A percentile compares a stretch with the other conserved stretches of the same genome.
Conservation (phyloP, 2,888 invertebrate species). For the Cancer borealis region DNA sequence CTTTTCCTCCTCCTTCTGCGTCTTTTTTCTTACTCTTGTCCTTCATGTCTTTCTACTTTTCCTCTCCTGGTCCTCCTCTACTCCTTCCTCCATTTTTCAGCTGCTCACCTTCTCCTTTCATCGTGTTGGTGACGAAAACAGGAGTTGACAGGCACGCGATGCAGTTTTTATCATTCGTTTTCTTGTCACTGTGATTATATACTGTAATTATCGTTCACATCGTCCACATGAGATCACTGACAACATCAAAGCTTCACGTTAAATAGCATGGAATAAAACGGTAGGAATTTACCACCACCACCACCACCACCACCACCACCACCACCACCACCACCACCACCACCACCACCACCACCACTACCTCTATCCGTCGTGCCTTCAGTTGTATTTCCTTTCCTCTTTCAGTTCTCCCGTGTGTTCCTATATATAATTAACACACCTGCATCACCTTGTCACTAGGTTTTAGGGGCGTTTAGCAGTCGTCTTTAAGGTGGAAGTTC, state of each 20-base stretch:
- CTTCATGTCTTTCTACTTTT: not conserved
- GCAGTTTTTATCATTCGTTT: not conserved
- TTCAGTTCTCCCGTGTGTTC: not conserved
- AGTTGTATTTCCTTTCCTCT: not conserved
- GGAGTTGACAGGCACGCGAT: slow-evolving; percentile 6
- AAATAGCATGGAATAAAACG: not conserved
- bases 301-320: not conserved
- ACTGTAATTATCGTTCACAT: not conserved
- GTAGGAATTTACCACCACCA: not conserved
- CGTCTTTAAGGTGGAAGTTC: no score
- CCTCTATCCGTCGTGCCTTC: no score
- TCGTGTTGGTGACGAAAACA: not conserved
- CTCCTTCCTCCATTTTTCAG: not conserved
- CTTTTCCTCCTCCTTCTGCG: not conserved
- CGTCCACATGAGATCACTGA: not conserved
- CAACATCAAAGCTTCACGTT: not conserved
- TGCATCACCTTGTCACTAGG: not conserved
- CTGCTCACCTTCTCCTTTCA: not conserved
- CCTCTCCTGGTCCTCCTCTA: not conserved
- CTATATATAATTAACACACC: not conserved
- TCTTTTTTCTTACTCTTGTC: not conserved
- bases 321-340: slow-evolving; percentile 11
- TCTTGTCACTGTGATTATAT: not conserved
- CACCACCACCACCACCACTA: not conserved
- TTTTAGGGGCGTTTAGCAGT: no score